Evolutionary conservation across 2,113 vertebrate species (phyloP).

Genomic region (Deroptyus accipitrinus): DNA sequence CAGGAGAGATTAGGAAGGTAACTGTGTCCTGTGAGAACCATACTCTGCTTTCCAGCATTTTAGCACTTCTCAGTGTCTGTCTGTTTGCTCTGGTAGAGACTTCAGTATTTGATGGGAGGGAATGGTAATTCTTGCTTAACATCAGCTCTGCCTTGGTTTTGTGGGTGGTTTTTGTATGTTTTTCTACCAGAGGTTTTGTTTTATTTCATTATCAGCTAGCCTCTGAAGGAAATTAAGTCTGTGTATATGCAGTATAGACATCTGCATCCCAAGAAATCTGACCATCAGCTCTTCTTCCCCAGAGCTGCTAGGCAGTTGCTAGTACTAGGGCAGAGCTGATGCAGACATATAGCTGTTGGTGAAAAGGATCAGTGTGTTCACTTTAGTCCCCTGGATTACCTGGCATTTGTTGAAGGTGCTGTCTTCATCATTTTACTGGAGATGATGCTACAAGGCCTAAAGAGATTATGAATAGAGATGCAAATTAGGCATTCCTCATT

Average conservation of each 20-base stretch:
- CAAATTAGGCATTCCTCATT: not conserved
- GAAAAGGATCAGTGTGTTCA: rapidly evolving
- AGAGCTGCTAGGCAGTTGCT: not conserved
- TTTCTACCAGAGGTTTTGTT: not conserved
- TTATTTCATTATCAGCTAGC: not conserved
- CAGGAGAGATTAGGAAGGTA: not conserved
- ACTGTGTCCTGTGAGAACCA: not conserved
- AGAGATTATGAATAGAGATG: not conserved
- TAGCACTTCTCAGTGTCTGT: not conserved
- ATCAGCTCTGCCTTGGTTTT: not conserved
- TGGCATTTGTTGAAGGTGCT: not conserved
- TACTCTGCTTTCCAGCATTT: not conserved
- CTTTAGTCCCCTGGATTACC: not conserved
- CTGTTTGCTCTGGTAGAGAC: not conserved
- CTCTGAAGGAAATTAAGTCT: not conserved
- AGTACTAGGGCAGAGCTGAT: not conserved
- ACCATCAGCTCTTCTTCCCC: not conserved
- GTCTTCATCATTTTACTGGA: not conserved
- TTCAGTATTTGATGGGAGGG: not conserved
- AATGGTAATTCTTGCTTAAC: not conserved
- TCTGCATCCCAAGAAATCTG: not conserved
- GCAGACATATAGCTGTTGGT: not conserved
- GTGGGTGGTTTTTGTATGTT: not conserved
- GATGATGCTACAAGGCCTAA: not conserved
- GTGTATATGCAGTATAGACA: not conserved